Evolutionary conservation across 2,797 vertebrate genomes (phyloP), one percentile per base, ranked within the genome.

Genomic region (Delichon dasypus): DNA sequence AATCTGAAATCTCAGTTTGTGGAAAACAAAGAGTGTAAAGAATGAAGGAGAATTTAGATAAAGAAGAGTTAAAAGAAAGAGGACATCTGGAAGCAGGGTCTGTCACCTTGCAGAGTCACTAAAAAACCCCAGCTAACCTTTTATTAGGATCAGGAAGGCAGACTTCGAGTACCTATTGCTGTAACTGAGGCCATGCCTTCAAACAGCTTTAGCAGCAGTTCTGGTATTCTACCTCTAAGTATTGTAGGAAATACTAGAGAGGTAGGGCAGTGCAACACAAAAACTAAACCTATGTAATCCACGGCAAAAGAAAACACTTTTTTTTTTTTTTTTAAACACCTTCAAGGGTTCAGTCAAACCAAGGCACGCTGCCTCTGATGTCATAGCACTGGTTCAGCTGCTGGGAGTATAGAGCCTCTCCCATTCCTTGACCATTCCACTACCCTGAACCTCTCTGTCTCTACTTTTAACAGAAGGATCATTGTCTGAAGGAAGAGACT

Each of bases 291-390:
- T 40, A 2, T 25, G 14, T 26, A 36, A 55, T 23, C 40, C n/a
- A 51, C 3, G 16, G 34, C 44, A 68, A 76, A 89, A 62, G 1
- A 78, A 91, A 17, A 3, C 30, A 27, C 21, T 15, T 30, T 34
- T 55, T 10, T 36, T 27, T 23, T 45, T 40, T 18, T 40, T n/a
- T 21, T n/a, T 55, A n/a, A 47, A 40, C 16, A 5, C 4, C 8
- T 74, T 80, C 30, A 71, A 54, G 27, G 2, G 7, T 27, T 7
- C 54, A 47, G 53, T 74, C 61, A 74, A 62, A 66, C 4, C 20
- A 47, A 51, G 66, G 7, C 25, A 64, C 0, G 0, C n/a, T 72
- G 40, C 14, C 38, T 80, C 50, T 81, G 58, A 7, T 1, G 0
- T 71, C 58, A 48, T 3, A 66, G 65, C 26, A 22, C 14, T 38